phyloP scores from a whole-genome alignment of 2,888 invertebrate genomes.

The Diplolepis rosae region DNA sequence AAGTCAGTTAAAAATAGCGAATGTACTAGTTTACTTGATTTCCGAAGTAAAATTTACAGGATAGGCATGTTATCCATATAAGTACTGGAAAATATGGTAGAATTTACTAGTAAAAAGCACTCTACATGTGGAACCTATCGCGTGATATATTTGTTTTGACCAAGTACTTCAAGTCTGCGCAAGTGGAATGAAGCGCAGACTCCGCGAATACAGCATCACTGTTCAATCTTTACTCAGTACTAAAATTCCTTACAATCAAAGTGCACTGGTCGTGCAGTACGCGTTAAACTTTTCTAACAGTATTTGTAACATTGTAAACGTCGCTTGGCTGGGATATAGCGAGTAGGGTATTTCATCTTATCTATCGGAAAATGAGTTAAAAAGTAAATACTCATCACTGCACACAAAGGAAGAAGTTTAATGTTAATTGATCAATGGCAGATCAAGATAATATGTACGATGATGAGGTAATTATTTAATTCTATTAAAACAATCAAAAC shows the following conservation, averaged over 20 bases:
- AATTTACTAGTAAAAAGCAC: too few species aligned
- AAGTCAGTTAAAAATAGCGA: too few species aligned
- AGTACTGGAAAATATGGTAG: too few species aligned
- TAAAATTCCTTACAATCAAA: conserved; percentile 43
- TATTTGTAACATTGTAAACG: too few species aligned
- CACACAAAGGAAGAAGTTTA: conserved; percentile 27
- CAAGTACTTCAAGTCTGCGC: conserved; percentile 34
- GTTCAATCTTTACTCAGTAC: conserved; percentile 47
- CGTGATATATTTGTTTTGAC: too few species aligned
- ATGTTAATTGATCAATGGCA: conserved; percentile 44
- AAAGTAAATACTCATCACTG: conserved; percentile 24
- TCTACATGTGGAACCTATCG: too few species aligned
- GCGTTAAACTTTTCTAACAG: not conserved
- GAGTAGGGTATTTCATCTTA: conserved; percentile 27
- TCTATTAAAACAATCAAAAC: not conserved
- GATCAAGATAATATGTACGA: conserved; percentile 55
- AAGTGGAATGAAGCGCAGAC: conserved; percentile 45
- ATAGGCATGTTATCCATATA: too few species aligned
- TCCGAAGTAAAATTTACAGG: too few species aligned
- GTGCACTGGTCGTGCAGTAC: conserved; percentile 35
- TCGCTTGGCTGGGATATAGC: conserved; percentile 38
- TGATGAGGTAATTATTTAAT: conserved; percentile 48
- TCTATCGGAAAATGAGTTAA: conserved; percentile 32
- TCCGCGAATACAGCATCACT: conserved; percentile 47
- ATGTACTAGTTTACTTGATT: too few species aligned